Evolutionary conservation across 2,888 invertebrate genomes (phyloP).

Genomic region (Hirtodrosophila alboralis): DNA sequence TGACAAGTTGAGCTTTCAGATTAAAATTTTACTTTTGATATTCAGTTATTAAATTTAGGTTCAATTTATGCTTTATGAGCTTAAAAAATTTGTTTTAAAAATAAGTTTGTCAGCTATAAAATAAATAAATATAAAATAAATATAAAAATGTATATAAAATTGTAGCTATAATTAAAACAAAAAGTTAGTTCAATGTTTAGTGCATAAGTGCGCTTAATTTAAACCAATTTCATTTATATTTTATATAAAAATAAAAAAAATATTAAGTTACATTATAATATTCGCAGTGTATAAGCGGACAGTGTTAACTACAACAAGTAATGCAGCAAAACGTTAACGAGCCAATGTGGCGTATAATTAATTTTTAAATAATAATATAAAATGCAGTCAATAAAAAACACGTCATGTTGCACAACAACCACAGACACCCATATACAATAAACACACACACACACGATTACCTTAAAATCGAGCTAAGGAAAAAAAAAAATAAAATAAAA

Average conservation of each 20-base stretch:
- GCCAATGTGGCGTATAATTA: slow-evolving; percentile 65
- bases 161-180: no score
- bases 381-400: slow-evolving; percentile 60
- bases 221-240: no score
- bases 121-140: no score
- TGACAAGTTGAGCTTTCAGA: no score
- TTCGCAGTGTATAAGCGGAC: background rate
- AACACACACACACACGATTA: background rate
- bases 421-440: background rate
- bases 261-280: background rate
- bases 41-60: no score
- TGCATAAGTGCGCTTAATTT: no score
- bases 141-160: no score
- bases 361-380: slow-evolving; percentile 76
- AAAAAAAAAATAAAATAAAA: slow-evolving; percentile 33
- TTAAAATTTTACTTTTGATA: no score
- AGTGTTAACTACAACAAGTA: background rate
- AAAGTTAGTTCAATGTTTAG: no score
- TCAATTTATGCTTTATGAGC: no score
- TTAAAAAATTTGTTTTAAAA: no score
- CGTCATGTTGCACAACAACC: slow-evolving; percentile 11
- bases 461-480: slow-evolving; percentile 3
- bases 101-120: no score
- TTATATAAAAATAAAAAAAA: background rate
- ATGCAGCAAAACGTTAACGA: slow-evolving; percentile 13